Conservation (phyloP, 2,113 vertebrate genomes). For the Sinocyclocheilus grahami region DNA sequence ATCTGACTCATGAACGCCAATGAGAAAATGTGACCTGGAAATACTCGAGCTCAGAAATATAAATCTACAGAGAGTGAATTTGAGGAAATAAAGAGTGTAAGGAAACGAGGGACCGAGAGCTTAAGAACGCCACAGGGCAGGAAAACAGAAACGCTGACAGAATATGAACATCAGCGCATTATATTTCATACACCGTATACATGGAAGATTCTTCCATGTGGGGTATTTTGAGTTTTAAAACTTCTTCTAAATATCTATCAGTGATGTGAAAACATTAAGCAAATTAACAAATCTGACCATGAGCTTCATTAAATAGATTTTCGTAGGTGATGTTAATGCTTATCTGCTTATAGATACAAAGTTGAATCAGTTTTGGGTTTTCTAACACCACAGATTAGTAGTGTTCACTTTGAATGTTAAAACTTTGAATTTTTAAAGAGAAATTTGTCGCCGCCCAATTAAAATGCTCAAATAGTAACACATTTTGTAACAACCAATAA, state of each 20-base stretch:
- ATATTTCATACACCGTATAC: neutral
- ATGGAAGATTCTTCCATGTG: neutral
- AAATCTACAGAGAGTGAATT: neutral
- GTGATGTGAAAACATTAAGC: neutral
- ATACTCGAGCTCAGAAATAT: slow-evolving; percentile 3
- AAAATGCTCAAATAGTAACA: neutral
- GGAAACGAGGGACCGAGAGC: neutral
- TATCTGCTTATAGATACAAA: neutral
- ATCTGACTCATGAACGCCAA: neutral
- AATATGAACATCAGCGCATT: neutral
- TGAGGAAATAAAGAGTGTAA: neutral
- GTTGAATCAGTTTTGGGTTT: neutral
- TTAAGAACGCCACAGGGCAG: neutral
- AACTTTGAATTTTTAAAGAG: neutral
- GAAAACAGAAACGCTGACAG: neutral
- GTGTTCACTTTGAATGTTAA: neutral
- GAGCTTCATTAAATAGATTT: neutral
- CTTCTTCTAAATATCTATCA: neutral
- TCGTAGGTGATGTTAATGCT: neutral
- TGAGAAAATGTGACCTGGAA: neutral
- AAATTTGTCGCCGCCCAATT: neutral
- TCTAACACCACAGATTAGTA: neutral
- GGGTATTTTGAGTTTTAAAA: neutral
- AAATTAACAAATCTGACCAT: neutral
- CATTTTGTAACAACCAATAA: neutral